Conservation (phyloP, 2,797 vertebrate genomes). For the Lithobates sylvaticus region DNA sequence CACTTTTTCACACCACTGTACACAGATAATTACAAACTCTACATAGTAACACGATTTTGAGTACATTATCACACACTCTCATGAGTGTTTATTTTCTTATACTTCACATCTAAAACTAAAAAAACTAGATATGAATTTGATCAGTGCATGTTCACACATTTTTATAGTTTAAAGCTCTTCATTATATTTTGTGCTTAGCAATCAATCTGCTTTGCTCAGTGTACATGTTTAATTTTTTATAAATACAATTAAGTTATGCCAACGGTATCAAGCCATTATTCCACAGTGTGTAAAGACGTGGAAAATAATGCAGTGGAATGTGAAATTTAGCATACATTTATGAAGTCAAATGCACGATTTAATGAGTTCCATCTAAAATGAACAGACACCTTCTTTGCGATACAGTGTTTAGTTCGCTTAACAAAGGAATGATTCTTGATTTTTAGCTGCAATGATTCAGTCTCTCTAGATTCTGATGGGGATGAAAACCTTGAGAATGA, state of each 20-base stretch:
- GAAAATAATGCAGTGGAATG: constrained; percentile 16
- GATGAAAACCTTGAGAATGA: constrained; percentile 72
- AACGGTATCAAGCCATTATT: constrained; percentile 16
- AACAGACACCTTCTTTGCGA: background rate
- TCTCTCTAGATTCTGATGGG: constrained; percentile 60
- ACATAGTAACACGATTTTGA: no score
- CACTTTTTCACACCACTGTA: no score
- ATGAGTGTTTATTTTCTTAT: no score
- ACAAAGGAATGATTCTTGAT: constrained; percentile 55
- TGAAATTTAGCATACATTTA: constrained; percentile 40
- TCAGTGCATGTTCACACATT: no score
- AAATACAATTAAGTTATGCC: constrained; percentile 9
- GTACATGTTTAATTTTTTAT: background rate
- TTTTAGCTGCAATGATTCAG: constrained; percentile 61
- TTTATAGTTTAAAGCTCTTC: no score
- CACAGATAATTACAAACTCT: no score
- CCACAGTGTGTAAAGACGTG: constrained; percentile 10
- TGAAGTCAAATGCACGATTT: constrained; percentile 17
- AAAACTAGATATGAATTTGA: no score
- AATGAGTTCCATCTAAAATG: constrained; percentile 45
- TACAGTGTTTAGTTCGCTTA: constrained; percentile 45
- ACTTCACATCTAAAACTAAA: no score
- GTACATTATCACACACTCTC: no score
- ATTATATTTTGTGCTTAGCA: no score
- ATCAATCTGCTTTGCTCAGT: background rate